A percentile compares a stretch with the other conserved stretches of the same genome.
These are phyloP conservation scores for Murina feae DNA, from an alignment of 2,113 vertebrate genomes.

Conservation along the genomic window DNA sequence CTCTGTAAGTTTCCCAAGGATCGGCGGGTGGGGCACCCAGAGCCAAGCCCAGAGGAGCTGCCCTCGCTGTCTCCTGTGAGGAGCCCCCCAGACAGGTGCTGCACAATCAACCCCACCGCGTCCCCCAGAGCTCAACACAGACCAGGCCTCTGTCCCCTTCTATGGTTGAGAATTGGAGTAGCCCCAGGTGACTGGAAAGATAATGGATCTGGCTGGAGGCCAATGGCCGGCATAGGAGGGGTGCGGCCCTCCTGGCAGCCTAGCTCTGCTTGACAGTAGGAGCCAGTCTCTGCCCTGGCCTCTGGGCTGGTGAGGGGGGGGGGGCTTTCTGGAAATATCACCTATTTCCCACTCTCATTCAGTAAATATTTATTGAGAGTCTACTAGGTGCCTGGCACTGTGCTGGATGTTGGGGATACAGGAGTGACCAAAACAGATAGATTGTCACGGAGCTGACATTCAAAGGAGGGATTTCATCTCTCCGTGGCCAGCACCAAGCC, in stretches of 20 bases:
- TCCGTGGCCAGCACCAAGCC: not conserved
- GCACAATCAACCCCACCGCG: accelerated
- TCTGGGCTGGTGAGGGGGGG: not conserved
- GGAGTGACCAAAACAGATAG: not conserved
- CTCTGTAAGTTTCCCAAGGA: no score
- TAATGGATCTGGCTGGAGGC: not conserved
- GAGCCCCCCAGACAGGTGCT: not conserved
- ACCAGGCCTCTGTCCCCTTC: not conserved
- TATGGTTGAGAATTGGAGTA: not conserved
- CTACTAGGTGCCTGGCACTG: not conserved
- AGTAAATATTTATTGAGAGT: not conserved
- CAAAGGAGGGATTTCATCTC: not conserved
- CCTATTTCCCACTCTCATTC: not conserved
- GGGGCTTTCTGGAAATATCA: not conserved
- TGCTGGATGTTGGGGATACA: not conserved
- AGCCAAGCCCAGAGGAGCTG: not conserved
- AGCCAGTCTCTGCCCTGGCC: not conserved
- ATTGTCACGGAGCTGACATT: not conserved
- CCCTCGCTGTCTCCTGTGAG: accelerated
- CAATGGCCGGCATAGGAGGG: not conserved
- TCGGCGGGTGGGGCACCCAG: no score
- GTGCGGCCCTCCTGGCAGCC: not conserved
- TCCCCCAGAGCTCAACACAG: not conserved
- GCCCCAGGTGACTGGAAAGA: not conserved
- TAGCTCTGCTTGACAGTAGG: no score